A percentile compares a stretch with the other conserved stretches of the same genome.
phyloP scores from a whole-genome alignment of 2,888 invertebrate genomes.

The Agrotis puta region DNA sequence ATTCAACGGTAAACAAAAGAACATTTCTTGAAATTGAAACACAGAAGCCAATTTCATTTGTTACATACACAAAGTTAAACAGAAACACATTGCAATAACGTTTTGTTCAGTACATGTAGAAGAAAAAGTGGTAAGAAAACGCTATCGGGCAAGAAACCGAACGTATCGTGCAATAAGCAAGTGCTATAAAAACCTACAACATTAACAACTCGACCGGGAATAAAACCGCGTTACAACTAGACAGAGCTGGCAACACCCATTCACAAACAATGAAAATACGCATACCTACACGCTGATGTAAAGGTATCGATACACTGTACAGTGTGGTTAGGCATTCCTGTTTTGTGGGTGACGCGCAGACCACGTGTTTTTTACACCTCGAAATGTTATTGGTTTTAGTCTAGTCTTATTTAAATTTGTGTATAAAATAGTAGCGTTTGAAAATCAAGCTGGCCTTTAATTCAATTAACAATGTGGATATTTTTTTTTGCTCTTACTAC shows the following conservation, averaged over 20 bases:
- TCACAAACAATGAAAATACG: slow-evolving; percentile 66
- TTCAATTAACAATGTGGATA: background rate
- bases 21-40: slow-evolving; percentile 54
- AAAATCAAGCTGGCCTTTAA: too few relatives aligned
- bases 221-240: slow-evolving; percentile 70
- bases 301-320: slow-evolving; percentile 42
- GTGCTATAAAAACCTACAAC: slow-evolving; percentile 71
- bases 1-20: slow-evolving; percentile 32
- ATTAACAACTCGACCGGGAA: slow-evolving; percentile 73
- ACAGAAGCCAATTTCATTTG: slow-evolving; percentile 56
- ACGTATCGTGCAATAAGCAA: slow-evolving; percentile 68
- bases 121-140: slow-evolving; percentile 60
- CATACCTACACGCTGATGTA: slow-evolving; percentile 50
- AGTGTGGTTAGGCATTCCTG: background rate
- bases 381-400: background rate
- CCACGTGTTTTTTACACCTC: too few relatives aligned
- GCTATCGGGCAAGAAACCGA: slow-evolving; percentile 63
- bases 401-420: too few relatives aligned
- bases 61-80: slow-evolving; percentile 51
- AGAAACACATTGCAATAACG: slow-evolving; percentile 40
- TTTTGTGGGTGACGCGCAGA: background rate
- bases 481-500: slow-evolving; percentile 28
- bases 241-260: slow-evolving; percentile 66
- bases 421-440: too few relatives aligned
- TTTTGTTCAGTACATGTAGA: slow-evolving; percentile 33